Evolutionary conservation across 2,888 invertebrate species (phyloP).

Genomic region (Limnephilus auricula): DNA sequence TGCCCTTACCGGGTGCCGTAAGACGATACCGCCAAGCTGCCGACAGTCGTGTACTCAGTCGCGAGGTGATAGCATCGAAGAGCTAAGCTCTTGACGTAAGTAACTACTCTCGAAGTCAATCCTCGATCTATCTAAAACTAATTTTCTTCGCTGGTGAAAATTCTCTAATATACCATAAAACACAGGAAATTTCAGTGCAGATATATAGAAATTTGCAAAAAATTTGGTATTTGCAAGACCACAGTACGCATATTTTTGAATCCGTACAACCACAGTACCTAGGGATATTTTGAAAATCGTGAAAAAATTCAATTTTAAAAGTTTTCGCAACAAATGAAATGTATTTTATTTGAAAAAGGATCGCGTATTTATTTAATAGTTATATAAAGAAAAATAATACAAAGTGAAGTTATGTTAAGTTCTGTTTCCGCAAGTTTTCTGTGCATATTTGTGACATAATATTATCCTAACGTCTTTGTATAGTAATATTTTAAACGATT

Average conservation of each 20-base stretch:
- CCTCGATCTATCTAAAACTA: slow-evolving; percentile 30
- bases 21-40: slow-evolving; percentile 74
- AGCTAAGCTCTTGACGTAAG: slow-evolving; percentile 65
- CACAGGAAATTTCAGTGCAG: background rate
- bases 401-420: slow-evolving; percentile 40
- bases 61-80: slow-evolving; percentile 63
- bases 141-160: background rate
- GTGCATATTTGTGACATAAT: slow-evolving; percentile 33
- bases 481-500: background rate
- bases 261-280: background rate
- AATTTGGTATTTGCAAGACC: background rate
- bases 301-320: background rate
- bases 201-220: background rate
- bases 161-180: background rate
- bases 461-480: background rate
- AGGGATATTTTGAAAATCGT: background rate
- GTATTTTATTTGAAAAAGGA: background rate
- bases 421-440: background rate
- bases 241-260: background rate
- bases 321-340: background rate
- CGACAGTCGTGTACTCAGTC: slow-evolving; percentile 68
- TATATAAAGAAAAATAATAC: background rate
- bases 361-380: background rate
- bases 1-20: slow-evolving; percentile 71
- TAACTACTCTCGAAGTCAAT: slow-evolving; percentile 33